These are phyloP conservation scores for Epinephelus cyanopodus DNA, from an alignment of 2,113 vertebrate species.

Conservation along the genomic window DNA sequence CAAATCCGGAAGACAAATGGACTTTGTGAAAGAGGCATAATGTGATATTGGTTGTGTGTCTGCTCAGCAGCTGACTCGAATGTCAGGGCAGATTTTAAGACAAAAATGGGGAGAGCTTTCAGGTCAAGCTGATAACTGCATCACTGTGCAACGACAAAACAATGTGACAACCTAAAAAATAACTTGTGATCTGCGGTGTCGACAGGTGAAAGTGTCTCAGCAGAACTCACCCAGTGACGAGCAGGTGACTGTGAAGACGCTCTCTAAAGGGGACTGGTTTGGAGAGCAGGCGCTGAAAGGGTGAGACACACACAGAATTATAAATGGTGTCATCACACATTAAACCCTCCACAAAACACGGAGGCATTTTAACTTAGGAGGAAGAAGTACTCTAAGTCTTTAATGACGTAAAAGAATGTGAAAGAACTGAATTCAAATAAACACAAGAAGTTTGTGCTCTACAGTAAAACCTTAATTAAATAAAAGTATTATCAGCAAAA, in stretches of 20 bases:
- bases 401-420: too few species aligned
- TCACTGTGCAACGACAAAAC: background rate
- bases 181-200: background rate
- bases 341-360: too few species aligned
- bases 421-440: too few species aligned
- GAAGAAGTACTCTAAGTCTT: too few species aligned
- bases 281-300: constrained; percentile 85
- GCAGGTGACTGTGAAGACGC: constrained; percentile 63
- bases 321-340: too few species aligned
- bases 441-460: too few species aligned
- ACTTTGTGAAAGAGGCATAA: background rate
- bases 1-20: background rate
- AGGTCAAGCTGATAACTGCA: background rate
- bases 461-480: too few species aligned
- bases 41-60: background rate
- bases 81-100: background rate
- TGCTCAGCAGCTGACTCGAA: background rate
- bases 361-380: too few species aligned
- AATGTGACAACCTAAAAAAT: too few species aligned
- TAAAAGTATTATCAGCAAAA: too few species aligned
- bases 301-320: constrained; percentile 53
- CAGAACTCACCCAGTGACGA: constrained; percentile 70
- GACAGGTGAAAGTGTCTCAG: constrained; percentile 81
- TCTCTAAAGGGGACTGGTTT: constrained; percentile 83
- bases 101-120: background rate